Conservation (phyloP, 2,888 invertebrate genomes). For the Andrena flavipes region DNA sequence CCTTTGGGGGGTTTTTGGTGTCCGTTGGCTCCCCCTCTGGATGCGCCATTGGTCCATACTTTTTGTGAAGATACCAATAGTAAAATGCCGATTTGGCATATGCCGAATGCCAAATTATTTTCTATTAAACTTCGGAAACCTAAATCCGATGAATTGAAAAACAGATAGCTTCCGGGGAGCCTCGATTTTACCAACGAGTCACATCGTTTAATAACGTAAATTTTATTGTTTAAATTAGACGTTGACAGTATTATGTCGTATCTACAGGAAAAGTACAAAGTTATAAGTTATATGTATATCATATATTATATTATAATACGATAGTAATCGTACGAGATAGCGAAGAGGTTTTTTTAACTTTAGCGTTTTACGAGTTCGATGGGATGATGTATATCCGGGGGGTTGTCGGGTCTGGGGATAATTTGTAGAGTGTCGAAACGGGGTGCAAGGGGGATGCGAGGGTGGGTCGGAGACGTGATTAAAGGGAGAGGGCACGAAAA, state of each 20-base stretch:
- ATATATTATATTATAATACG: conserved; percentile 62
- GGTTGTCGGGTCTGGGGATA: conserved; percentile 15
- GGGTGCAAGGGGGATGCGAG: not conserved
- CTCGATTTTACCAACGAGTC: not conserved
- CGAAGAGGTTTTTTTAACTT: conserved; percentile 59
- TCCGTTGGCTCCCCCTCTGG: too few species aligned
- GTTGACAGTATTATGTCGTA: conserved; percentile 80
- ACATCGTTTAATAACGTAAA: conserved; percentile 77
- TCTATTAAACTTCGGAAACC: too few species aligned
- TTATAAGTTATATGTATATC: conserved; percentile 79
- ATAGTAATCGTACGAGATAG: conserved; percentile 70
- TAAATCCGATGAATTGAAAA: too few species aligned
- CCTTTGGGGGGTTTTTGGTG: too few species aligned
- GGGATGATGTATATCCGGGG: conserved; percentile 44
- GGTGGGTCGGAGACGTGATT: conserved; percentile 9
- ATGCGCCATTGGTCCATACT: too few species aligned
- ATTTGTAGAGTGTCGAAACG: conserved; percentile 11
- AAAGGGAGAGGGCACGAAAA: conserved; percentile 52
- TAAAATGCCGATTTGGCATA: too few species aligned
- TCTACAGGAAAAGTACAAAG: conserved; percentile 84
- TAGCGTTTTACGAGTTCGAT: conserved; percentile 57
- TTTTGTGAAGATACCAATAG: too few species aligned
- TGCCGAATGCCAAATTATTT: too few species aligned
- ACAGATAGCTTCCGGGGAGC: not conserved
- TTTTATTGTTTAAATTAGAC: conserved; percentile 83